phyloP scores from a whole-genome alignment of 2,113 vertebrate genomes.

The Eulemur macaco region DNA sequence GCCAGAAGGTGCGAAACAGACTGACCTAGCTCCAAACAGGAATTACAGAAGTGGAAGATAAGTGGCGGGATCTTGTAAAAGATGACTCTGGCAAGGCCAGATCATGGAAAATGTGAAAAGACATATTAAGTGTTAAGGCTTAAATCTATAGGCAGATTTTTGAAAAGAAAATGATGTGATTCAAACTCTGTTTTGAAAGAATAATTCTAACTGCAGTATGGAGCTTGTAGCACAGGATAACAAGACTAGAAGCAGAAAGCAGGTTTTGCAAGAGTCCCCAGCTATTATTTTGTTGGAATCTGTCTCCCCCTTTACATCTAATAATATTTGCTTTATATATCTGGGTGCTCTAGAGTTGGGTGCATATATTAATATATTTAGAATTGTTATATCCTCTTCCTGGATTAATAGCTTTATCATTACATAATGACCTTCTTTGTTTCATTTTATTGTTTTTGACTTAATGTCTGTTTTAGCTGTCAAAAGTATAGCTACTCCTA shows the following conservation, averaged over 20 bases:
- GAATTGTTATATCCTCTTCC: too few species aligned
- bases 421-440: too few species aligned
- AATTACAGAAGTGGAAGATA: neutral
- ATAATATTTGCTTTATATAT: too few species aligned
- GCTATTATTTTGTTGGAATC: too few species aligned
- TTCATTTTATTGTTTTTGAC: too few species aligned
- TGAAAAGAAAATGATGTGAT: conserved; percentile 7
- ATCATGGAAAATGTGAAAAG: neutral
- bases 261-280: neutral
- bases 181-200: neutral
- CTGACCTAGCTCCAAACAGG: neutral
- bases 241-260: neutral
- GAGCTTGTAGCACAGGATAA: neutral
- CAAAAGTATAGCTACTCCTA: too few species aligned
- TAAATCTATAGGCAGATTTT: neutral
- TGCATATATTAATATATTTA: too few species aligned
- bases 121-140: neutral
- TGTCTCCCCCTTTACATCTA: too few species aligned
- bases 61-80: neutral
- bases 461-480: too few species aligned
- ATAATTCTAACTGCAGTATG: neutral
- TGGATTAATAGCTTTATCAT: too few species aligned
- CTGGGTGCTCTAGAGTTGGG: too few species aligned
- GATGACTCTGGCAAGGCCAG: neutral
- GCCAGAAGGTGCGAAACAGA: neutral